Evolutionary conservation across 2,113 vertebrate species (phyloP).

Genomic region (Onychorhynchus coronatus): DNA sequence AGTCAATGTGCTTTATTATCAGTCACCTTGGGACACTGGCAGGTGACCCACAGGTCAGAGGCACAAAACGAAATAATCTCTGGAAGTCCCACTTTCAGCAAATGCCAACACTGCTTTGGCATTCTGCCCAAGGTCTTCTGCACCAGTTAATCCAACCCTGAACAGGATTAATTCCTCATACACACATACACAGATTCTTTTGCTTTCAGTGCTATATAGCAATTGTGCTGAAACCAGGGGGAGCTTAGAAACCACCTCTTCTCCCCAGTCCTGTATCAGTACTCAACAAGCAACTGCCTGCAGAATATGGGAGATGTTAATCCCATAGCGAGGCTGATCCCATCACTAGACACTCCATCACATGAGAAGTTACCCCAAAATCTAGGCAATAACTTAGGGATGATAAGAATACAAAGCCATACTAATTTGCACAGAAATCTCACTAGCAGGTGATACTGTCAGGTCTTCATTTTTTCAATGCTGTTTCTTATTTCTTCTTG

Average conservation of each 20-base stretch:
- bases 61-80: not conserved
- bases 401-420: not conserved
- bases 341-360: not conserved
- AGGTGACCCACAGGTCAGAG: not conserved
- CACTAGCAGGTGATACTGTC: not conserved
- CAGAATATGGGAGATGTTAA: not conserved
- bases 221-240: not conserved
- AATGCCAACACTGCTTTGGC: slow-evolving; percentile 37
- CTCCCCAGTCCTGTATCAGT: not conserved
- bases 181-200: not conserved
- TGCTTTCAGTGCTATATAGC: not conserved
- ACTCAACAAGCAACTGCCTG: not conserved
- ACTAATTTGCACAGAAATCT: not conserved
- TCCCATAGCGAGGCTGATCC: not conserved
- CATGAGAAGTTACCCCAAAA: not conserved
- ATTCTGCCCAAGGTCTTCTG: slow-evolving; percentile 36
- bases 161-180: slow-evolving; percentile 5
- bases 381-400: not conserved
- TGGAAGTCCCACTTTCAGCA: slow-evolving; percentile 21
- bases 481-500: not conserved
- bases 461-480: not conserved
- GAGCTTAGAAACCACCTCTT: not conserved
- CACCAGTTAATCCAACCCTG: slow-evolving; percentile 37
- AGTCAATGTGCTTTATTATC: accelerated
- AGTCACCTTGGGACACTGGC: not conserved